Conservation (phyloP, 2,888 invertebrate genomes). For the Lasioglossum leucozonium region DNA sequence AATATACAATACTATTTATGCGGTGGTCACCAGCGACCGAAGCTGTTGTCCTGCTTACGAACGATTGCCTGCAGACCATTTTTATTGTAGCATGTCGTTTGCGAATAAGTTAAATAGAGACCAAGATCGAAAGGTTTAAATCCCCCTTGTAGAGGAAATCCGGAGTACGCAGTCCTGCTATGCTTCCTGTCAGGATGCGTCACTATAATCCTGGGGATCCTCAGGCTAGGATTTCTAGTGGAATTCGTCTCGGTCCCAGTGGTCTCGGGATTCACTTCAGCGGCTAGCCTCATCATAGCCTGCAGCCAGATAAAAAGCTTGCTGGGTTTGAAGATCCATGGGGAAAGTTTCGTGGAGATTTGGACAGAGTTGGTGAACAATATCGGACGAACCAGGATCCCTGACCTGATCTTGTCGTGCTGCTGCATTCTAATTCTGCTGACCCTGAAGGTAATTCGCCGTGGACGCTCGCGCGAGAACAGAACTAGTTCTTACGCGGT, state of each 20-base stretch:
- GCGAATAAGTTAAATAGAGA: neutral
- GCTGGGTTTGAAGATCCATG: constrained; percentile 87
- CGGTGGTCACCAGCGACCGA: no score
- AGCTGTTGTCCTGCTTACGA: no score
- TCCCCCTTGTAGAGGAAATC: constrained; percentile 80
- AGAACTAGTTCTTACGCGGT: constrained; percentile 29
- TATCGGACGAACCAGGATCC: constrained; percentile 86
- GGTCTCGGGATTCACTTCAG: constrained; percentile 91
- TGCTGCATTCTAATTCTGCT: constrained; percentile 87
- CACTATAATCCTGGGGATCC: constrained; percentile 87
- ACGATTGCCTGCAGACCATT: no score
- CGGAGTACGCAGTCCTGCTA: constrained; percentile 88
- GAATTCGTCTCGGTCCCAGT: constrained; percentile 91
- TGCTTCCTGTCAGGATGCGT: constrained; percentile 89
- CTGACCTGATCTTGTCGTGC: constrained; percentile 88
- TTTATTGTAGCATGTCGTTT: no score
- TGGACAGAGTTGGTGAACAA: constrained; percentile 87
- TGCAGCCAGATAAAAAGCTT: constrained; percentile 90
- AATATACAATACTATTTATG: no score
- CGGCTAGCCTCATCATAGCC: constrained; percentile 91
- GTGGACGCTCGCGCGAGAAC: constrained; percentile 15
- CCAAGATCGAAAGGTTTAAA: neutral
- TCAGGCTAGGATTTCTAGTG: constrained; percentile 90
- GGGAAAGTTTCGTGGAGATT: constrained; percentile 88
- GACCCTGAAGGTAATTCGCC: constrained; percentile 86